Evolutionary conservation across 1,140 invertebrate genomes (phyloP).

Genomic region (Adelges cooleyi): DNA sequence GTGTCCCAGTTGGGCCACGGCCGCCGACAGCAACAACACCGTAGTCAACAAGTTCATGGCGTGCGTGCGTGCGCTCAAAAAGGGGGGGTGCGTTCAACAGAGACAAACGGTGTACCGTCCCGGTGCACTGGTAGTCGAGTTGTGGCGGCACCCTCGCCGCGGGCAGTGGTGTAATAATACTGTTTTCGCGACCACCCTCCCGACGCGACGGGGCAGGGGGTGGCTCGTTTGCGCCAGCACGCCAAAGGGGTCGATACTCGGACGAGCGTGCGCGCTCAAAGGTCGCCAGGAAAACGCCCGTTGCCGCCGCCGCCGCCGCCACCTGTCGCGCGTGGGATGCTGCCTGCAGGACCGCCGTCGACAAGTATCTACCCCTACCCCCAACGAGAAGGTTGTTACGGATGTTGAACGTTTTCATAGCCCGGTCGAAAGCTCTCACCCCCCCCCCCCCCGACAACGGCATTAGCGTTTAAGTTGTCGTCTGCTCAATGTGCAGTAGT

Average conservation of each 20-base stretch:
- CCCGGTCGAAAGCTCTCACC: too few species aligned
- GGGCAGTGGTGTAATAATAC: background rate
- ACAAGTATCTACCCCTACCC: background rate
- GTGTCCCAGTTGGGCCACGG: background rate
- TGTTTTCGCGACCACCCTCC: background rate
- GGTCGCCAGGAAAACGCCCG: background rate
- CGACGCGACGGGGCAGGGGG: background rate
- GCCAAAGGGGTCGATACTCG: constrained; percentile 6
- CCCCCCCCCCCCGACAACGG: too few species aligned
- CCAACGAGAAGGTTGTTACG: too few species aligned
- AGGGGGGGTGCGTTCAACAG: background rate
- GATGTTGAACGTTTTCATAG: too few species aligned
- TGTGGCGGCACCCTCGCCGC: background rate
- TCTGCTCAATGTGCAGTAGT: too few species aligned
- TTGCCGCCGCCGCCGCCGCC: constrained; percentile 6
- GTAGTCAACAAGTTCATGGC: background rate
- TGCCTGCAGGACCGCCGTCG: background rate
- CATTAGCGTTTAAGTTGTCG: too few species aligned
- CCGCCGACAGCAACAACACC: background rate
- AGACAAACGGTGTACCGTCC: background rate
- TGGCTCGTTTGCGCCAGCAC: background rate
- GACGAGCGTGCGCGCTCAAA: background rate
- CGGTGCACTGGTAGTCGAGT: background rate
- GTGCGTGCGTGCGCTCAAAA: background rate
- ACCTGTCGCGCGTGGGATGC: constrained; percentile 14